Percentiles rank a stretch among this genome's conserved stretches.
These are phyloP conservation scores for Himalopsyche phryganea DNA, from an alignment of 1,140 invertebrate species.

Conservation along the genomic window DNA sequence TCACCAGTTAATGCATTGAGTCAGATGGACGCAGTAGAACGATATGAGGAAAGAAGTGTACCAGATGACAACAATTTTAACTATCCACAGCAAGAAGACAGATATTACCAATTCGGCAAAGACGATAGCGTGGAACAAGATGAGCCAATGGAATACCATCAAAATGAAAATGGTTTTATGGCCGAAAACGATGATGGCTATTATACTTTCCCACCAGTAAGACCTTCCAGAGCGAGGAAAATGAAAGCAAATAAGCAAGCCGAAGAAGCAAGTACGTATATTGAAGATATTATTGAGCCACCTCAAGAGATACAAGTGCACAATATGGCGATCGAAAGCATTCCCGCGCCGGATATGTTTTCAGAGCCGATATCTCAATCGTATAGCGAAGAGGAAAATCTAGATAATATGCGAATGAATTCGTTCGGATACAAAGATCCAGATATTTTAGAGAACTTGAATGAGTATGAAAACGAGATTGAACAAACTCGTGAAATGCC, in stretches of 20 bases:
- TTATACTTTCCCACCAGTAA: conserved; percentile 51
- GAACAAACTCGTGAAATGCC: conserved; percentile 30
- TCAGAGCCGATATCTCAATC: conserved; percentile 12
- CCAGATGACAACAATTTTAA: conserved; percentile 40
- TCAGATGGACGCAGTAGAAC: conserved; percentile 49
- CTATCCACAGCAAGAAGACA: conserved; percentile 43
- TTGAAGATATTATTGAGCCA: conserved; percentile 11
- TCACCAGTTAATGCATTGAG: conserved; percentile 61
- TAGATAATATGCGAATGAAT: conserved; percentile 20
- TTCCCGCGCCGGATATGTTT: conserved; percentile 22
- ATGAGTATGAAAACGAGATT: conserved; percentile 34
- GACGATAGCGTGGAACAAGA: conserved; percentile 20
- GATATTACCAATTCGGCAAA: conserved; percentile 27
- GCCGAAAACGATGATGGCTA: conserved; percentile 52
- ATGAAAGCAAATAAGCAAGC: conserved; percentile 40
- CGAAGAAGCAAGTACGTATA: conserved; percentile 30
- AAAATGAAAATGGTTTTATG: conserved; percentile 40
- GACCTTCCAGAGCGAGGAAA: conserved; percentile 49
- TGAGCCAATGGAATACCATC: conserved; percentile 32
- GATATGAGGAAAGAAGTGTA: conserved; percentile 40
- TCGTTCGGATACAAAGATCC: conserved; percentile 27
- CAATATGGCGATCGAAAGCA: conserved; percentile 13
- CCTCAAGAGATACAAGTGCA: conserved; percentile 1
- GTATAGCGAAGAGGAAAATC: conserved; percentile 2
- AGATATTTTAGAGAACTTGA: conserved; percentile 34